phyloP scores from a whole-genome alignment of 2,797 vertebrate genomes.

The Microctenopoma lineatum region DNA sequence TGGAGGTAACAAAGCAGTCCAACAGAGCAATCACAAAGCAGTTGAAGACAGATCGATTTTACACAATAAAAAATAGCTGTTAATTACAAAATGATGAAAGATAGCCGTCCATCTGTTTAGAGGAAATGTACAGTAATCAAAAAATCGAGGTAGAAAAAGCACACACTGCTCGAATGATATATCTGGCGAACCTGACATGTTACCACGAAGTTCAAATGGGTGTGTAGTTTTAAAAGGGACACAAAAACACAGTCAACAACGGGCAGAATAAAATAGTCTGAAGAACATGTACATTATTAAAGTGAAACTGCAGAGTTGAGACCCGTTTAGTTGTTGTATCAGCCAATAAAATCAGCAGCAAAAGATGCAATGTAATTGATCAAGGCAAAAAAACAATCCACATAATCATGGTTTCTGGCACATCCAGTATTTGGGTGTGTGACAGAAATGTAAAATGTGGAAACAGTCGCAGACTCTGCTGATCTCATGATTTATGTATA shows the following conservation, averaged over 20 bases:
- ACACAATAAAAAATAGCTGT: slow-evolving; percentile 69
- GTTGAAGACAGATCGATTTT: slow-evolving; percentile 42
- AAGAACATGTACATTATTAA: slow-evolving; percentile 21
- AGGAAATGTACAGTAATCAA: slow-evolving; percentile 59
- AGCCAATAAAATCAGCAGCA: slow-evolving; percentile 11
- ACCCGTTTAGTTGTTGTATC: slow-evolving; percentile 9
- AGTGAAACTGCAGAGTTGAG: slow-evolving; percentile 30
- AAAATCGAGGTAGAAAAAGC: slow-evolving; percentile 83
- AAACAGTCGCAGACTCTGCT: slow-evolving; percentile 11
- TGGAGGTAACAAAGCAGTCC: slow-evolving; percentile 39
- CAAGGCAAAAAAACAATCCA: slow-evolving; percentile 39
- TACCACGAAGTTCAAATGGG: slow-evolving; percentile 37
- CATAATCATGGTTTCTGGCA: slow-evolving; percentile 40
- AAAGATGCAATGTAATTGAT: slow-evolving; percentile 26
- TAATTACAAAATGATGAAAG: slow-evolving; percentile 64
- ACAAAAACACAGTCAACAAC: slow-evolving; percentile 20
- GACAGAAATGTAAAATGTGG: slow-evolving; percentile 24
- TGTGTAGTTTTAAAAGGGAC: slow-evolving; percentile 13
- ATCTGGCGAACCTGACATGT: slow-evolving; percentile 50
- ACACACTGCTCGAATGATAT: slow-evolving; percentile 62
- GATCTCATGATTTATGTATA: slow-evolving; percentile 38
- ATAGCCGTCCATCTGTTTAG: slow-evolving; percentile 50
- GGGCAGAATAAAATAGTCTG: slow-evolving; percentile 26
- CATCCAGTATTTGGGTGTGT: slow-evolving; percentile 19
- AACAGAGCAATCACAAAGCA: slow-evolving; percentile 51